Conservation (phyloP, 2,113 vertebrate species). For the Cricetomys ansorgei region DNA sequence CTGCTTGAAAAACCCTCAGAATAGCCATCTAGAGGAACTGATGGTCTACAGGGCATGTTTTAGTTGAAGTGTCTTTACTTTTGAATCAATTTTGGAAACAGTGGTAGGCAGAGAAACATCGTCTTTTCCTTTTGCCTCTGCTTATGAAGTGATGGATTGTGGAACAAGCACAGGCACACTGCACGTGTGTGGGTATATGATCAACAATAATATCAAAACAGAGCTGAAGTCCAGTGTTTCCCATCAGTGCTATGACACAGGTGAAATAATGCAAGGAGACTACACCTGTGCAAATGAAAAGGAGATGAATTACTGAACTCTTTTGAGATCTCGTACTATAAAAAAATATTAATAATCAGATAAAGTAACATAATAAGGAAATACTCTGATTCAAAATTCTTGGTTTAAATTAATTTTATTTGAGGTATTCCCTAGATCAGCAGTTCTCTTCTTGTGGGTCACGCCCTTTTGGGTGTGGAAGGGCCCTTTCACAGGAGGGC, state of each 20-base stretch:
- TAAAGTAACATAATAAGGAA: not conserved
- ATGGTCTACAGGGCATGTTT: slow-evolving; percentile 22
- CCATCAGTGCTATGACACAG: not conserved
- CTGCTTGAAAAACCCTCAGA: slow-evolving; percentile 29
- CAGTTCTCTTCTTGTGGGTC: no score
- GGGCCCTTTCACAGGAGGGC: no score
- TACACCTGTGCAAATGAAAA: not conserved
- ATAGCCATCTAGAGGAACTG: slow-evolving; percentile 31
- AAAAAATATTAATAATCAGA: not conserved
- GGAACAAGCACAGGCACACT: not conserved
- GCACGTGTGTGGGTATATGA: not conserved
- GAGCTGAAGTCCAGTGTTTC: not conserved
- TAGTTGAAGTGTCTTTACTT: slow-evolving; percentile 59
- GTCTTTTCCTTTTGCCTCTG: slow-evolving; percentile 10
- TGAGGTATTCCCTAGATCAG: not conserved
- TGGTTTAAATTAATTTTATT: not conserved
- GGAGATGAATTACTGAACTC: not conserved
- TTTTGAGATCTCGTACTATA: not conserved
- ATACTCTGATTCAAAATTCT: not conserved
- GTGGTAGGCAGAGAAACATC: slow-evolving; percentile 6
- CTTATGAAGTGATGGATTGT: slow-evolving; percentile 16
- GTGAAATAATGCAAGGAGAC: not conserved
- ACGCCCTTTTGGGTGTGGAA: no score
- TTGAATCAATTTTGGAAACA: slow-evolving; percentile 58
- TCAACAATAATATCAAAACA: slow-evolving; percentile 5